Evolutionary conservation across 2,888 invertebrate genomes (phyloP).

Genomic region (Ochropleura leucogaster): DNA sequence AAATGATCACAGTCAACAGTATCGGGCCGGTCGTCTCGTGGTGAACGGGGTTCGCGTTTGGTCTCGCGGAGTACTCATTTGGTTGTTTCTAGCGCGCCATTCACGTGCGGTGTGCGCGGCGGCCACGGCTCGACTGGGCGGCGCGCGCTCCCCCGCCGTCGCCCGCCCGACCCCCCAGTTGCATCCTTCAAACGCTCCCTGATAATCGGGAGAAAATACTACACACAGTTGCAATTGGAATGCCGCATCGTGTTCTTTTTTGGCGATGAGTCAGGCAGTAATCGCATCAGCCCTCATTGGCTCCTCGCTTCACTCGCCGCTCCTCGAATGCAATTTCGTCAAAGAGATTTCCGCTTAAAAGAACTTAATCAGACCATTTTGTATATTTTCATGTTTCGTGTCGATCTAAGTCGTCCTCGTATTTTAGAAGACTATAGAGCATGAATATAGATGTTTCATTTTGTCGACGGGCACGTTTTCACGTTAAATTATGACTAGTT

Average conservation of each 20-base stretch:
- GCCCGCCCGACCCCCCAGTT: constrained; percentile 74
- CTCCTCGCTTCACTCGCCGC: constrained; percentile 72
- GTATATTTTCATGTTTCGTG: constrained; percentile 59
- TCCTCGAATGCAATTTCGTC: constrained; percentile 66
- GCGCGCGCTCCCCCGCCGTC: constrained; percentile 69
- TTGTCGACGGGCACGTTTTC: constrained; percentile 69
- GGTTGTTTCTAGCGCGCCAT: constrained; percentile 74
- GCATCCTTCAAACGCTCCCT: constrained; percentile 88
- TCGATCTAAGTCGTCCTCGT: constrained; percentile 65
- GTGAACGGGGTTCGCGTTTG: constrained; percentile 77
- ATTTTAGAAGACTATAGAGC: constrained; percentile 70
- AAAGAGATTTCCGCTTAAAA: constrained; percentile 53
- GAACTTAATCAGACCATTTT: constrained; percentile 57
- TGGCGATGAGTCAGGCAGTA: constrained; percentile 86
- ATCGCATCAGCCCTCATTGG: constrained; percentile 83
- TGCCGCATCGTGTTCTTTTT: constrained; percentile 86
- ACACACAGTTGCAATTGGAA: constrained; percentile 87
- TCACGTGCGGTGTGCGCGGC: constrained; percentile 78
- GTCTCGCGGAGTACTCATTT: constrained; percentile 84
- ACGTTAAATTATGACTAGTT: constrained; percentile 75
- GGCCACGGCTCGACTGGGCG: constrained; percentile 83
- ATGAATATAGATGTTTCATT: constrained; percentile 81
- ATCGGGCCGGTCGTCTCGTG: constrained; percentile 72
- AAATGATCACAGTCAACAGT: constrained; percentile 82
- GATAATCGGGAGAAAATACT: constrained; percentile 89